phyloP scores from a whole-genome alignment of 92 coral and sea anemone species.

The Parazoanthus atlanticus region DNA sequence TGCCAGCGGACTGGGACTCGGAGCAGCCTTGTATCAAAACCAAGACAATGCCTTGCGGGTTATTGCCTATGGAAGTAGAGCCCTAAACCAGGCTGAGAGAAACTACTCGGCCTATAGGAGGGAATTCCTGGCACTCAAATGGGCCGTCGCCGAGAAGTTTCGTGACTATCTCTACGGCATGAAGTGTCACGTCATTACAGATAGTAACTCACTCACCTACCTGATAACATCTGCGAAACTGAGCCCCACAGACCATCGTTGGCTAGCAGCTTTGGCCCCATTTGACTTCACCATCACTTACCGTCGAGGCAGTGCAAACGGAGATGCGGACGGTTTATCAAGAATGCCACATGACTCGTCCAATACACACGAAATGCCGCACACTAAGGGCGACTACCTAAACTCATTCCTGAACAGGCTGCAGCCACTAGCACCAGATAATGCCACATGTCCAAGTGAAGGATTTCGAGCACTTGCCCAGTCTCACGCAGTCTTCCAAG shows the following conservation, averaged over 20 bases:
- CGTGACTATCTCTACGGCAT: constrained; percentile 51
- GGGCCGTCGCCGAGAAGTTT: constrained; percentile 60
- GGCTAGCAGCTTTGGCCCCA: constrained; percentile 55
- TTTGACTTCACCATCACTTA: constrained; percentile 63
- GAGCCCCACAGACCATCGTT: constrained; percentile 61
- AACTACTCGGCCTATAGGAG: constrained; percentile 35
- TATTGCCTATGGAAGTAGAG: constrained; percentile 49
- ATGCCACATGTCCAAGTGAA: constrained; percentile 39
- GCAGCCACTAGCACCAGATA: constrained; percentile 11
- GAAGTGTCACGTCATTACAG: constrained; percentile 54
- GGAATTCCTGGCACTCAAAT: constrained; percentile 59
- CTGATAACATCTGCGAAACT: constrained; percentile 55
- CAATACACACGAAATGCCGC: neutral
- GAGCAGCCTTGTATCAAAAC: constrained; percentile 41
- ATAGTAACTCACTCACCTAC: constrained; percentile 56
- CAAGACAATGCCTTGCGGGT: constrained; percentile 32
- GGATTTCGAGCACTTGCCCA: constrained; percentile 52
- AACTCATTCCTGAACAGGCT: constrained; percentile 46
- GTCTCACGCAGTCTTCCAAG: constrained; percentile 20
- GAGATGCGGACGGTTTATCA: constrained; percentile 60
- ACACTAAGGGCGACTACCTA: constrained; percentile 25
- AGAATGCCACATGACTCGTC: constrained; percentile 38
- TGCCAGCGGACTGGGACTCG: constrained; percentile 42
- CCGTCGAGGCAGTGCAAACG: constrained; percentile 46
- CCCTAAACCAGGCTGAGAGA: neutral